Conservation (phyloP, 2,797 vertebrate genomes). For the Dallia pectoralis region DNA sequence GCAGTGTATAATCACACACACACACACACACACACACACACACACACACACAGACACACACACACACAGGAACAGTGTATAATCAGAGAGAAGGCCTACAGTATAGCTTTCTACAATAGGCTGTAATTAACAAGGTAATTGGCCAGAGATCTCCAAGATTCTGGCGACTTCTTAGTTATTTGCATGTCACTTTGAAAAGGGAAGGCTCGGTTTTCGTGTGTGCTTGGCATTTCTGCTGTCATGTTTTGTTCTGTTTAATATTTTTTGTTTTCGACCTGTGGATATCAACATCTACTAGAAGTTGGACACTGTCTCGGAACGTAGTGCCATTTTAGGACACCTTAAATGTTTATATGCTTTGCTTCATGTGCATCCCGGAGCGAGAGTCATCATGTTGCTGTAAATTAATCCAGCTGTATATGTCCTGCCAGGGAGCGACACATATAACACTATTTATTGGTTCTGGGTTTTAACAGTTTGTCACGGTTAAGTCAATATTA, state of each 20-base stretch:
- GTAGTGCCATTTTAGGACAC: not conserved
- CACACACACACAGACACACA: not conserved
- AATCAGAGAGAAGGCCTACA: slow-evolving; percentile 77
- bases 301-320: not conserved
- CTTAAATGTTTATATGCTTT: not conserved
- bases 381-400: too few species aligned
- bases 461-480: too few species aligned
- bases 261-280: not conserved
- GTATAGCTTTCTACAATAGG: slow-evolving; percentile 77
- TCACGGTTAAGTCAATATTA: slow-evolving; percentile 26
- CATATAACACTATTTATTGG: not conserved
- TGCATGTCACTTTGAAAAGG: slow-evolving; percentile 63
- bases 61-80: slow-evolving; percentile 60
- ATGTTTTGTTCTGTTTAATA: slow-evolving; percentile 48
- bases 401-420: not conserved
- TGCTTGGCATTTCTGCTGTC: slow-evolving; percentile 38
- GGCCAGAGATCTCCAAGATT: slow-evolving; percentile 77
- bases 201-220: not conserved
- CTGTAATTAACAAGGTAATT: slow-evolving; percentile 86
- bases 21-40: slow-evolving; percentile 52
- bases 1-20: slow-evolving; percentile 74
- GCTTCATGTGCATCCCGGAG: too few species aligned
- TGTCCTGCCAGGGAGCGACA: not conserved
- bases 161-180: slow-evolving; percentile 70
- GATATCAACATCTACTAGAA: not conserved